Evolutionary conservation across 2,113 vertebrate species (phyloP).

Genomic region (Nesogale talazaci): DNA sequence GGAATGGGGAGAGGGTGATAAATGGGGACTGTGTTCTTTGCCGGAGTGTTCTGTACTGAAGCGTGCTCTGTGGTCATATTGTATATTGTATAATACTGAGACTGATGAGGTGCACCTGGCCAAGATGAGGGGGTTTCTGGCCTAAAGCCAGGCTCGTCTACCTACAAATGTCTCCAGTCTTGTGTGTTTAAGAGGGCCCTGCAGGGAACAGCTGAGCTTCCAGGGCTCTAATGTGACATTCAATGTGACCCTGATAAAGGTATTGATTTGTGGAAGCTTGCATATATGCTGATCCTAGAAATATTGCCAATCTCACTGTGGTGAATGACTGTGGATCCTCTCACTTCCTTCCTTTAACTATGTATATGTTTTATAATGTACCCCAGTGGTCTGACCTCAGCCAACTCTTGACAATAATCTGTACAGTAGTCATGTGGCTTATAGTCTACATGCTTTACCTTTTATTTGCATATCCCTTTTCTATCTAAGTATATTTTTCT

Average conservation of each 20-base stretch:
- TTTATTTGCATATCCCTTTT: neutral
- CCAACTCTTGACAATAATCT: neutral
- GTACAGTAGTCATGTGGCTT: neutral
- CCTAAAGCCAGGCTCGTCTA: neutral
- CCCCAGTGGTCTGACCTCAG: neutral
- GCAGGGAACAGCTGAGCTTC: neutral
- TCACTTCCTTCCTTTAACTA: neutral
- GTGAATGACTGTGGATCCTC: neutral
- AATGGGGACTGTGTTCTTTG: neutral
- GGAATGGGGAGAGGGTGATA: neutral
- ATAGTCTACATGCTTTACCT: neutral
- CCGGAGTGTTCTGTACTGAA: neutral
- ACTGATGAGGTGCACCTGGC: constrained; percentile 18
- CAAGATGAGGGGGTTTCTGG: neutral
- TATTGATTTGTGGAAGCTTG: neutral
- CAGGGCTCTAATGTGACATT: neutral
- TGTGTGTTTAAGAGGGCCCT: neutral
- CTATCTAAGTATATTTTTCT: neutral
- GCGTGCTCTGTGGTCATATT: neutral
- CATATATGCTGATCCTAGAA: neutral
- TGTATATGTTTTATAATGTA: neutral
- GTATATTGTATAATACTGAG: neutral
- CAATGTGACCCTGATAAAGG: neutral
- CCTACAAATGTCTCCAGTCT: neutral
- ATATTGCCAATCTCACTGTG: neutral